Evolutionary conservation across 2,797 vertebrate species (phyloP), one percentile per base, ranked within the genome.

Genomic region (Tenualosa thibaudeaui): DNA sequence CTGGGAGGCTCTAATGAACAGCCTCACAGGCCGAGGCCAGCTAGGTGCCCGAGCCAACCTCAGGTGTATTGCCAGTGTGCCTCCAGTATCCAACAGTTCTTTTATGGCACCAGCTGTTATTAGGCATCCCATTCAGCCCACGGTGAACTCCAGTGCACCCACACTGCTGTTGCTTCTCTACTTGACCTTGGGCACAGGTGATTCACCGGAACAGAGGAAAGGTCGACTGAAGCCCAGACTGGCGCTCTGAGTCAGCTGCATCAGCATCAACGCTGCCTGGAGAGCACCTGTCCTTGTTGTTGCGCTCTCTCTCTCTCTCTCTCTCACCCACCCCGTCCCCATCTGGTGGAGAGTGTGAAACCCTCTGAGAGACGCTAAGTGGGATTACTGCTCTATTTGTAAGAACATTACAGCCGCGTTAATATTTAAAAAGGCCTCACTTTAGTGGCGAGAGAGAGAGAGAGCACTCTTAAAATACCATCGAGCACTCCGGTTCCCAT

Each of bases 361-460:
- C 68, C 68, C 68, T 75, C 68, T 15, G 68, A 43, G 68, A 75
- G 37, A 15, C 15, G 15, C 13, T 75, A 75, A 75, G 68, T 75
- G 68, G 53, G 46, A 82, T 82, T 84, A 78, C 56, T 58, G 51
- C 31, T 65, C 31, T 53, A 22, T 49, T 62, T 81, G 54, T 83
- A 49, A 68, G 82, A 87, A 82, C 68, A 40, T 75, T 83, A 37
- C 40, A 81, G 82, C 58, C 82, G 8, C 53, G 62, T 81, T 60
- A 82, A 75, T 85, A 65, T 81, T 54, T 65, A 81, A 81, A 68
- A 31, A 43, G 31, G 8, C 53, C 49, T 60, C 51, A 10, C 12
- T 65, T 87, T 84, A 22, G 53, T 49, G 81, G 43, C 40, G 50
- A 12, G 10, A 51, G 50, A 51, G 50, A 51, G 9, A 51, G 50